These are phyloP conservation scores for Cyanistes caeruleus DNA, from an alignment of 2,113 vertebrate genomes.

Conservation along the genomic window DNA sequence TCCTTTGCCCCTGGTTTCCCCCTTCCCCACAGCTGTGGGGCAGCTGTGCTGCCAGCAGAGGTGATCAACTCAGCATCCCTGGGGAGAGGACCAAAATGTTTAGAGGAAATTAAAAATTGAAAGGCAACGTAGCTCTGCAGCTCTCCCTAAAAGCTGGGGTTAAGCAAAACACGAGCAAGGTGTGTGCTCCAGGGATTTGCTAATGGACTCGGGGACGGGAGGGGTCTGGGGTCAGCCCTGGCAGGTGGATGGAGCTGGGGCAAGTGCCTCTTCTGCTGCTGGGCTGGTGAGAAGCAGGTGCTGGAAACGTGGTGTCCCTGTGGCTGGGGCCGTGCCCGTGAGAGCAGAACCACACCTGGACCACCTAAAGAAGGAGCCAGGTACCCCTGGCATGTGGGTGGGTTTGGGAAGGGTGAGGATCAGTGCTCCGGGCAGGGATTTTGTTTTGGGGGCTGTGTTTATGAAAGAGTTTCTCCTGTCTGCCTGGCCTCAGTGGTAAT, in stretches of 20 bases:
- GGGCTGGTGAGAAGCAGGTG: neutral
- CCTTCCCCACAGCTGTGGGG: neutral
- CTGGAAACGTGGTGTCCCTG: neutral
- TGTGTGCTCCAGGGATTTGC: neutral
- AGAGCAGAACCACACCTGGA: neutral
- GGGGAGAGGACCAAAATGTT: neutral
- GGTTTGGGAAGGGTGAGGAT: neutral
- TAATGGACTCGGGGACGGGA: neutral
- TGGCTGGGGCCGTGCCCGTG: fast-evolving
- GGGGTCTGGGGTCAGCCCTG: neutral
- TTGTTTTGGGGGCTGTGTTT: fast-evolving
- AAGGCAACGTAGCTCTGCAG: neutral
- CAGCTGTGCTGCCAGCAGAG: fast-evolving
- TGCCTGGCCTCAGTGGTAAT: neutral
- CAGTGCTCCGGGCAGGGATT: neutral
- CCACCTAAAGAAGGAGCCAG: fast-evolving
- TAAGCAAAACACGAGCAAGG: neutral
- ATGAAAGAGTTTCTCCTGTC: neutral
- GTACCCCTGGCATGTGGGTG: neutral
- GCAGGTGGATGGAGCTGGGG: neutral
- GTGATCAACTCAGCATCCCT: neutral
- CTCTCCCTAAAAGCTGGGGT: conserved; percentile 4
- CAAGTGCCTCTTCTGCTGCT: fast-evolving
- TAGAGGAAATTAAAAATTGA: conserved; percentile 58
- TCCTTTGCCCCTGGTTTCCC: neutral